These are phyloP conservation scores for Urocyon cinereoargenteus DNA, from an alignment of 2,797 vertebrate species.

Conservation along the genomic window DNA sequence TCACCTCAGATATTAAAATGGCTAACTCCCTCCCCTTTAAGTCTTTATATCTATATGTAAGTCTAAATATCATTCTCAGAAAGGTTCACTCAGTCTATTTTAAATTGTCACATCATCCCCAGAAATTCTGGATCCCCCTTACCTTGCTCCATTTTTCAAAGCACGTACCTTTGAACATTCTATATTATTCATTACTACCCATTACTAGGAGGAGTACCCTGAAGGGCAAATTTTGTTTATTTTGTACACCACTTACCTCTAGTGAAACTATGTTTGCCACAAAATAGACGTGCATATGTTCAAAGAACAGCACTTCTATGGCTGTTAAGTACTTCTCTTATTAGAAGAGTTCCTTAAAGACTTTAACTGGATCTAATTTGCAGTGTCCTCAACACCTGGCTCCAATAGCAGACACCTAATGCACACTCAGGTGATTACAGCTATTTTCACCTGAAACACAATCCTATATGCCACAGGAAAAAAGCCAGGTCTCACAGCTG, in stretches of 20 bases:
- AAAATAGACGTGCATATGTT: neutral
- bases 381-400: slow-evolving; percentile 52
- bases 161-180: slow-evolving; percentile 34
- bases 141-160: slow-evolving; percentile 33
- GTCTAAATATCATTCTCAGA: neutral
- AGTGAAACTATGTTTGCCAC: neutral
- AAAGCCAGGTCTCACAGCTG: slow-evolving; percentile 24
- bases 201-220: neutral
- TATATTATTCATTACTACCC: neutral
- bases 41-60: neutral
- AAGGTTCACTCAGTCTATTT: neutral
- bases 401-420: neutral
- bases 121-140: neutral
- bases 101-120: slow-evolving; percentile 20
- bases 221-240: neutral
- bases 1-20: neutral
- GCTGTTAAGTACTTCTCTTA: slow-evolving; percentile 27
- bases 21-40: neutral
- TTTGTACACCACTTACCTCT: neutral
- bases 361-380: neutral
- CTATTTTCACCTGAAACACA: slow-evolving; percentile 71
- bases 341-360: slow-evolving; percentile 3
- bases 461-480: neutral
- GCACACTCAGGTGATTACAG: slow-evolving; percentile 48
- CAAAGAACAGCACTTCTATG: neutral